phyloP scores from a whole-genome alignment of 2,888 invertebrate species.

The Pandemis heparana region DNA sequence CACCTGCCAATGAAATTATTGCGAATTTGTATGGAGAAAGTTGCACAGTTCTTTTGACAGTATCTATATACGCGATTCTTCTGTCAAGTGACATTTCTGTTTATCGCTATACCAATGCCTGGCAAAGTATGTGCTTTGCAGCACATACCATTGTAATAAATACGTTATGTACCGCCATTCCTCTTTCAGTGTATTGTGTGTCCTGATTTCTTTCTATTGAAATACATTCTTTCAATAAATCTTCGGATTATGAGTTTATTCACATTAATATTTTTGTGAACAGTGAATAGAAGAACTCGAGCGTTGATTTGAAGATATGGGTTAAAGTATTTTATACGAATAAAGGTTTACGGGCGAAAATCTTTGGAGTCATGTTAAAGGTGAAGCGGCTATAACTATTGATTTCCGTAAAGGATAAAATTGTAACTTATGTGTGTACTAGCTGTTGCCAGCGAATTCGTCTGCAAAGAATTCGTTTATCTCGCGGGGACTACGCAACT shows the following conservation, averaged over 20 bases:
- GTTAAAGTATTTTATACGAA: not conserved
- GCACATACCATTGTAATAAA: slow-evolving; percentile 40
- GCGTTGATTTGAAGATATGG: not conserved
- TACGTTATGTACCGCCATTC: slow-evolving; percentile 31
- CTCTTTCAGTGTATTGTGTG: slow-evolving; percentile 29
- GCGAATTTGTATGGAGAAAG: too few species aligned
- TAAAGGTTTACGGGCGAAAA: too few species aligned
- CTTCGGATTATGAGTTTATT: slow-evolving; percentile 1
- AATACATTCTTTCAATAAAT: slow-evolving; percentile 13
- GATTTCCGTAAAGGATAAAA: too few species aligned
- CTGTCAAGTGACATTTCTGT: slow-evolving; percentile 1
- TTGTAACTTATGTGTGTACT: too few species aligned
- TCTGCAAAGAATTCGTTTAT: too few species aligned
- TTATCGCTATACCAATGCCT: slow-evolving; percentile 3
- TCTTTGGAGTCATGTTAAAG: too few species aligned
- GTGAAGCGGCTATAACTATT: too few species aligned
- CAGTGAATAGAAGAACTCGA: not conserved
- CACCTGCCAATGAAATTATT: too few species aligned
- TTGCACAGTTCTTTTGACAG: too few species aligned
- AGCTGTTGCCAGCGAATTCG: too few species aligned
- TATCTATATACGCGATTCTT: not conserved
- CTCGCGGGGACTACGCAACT: too few species aligned
- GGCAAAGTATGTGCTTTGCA: slow-evolving; percentile 1
- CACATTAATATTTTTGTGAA: slow-evolving; percentile 15
- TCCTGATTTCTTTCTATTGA: slow-evolving; percentile 24